These are phyloP conservation scores for Rhabdornis inornatus DNA, from an alignment of 2,113 vertebrate genomes.

Conservation along the genomic window DNA sequence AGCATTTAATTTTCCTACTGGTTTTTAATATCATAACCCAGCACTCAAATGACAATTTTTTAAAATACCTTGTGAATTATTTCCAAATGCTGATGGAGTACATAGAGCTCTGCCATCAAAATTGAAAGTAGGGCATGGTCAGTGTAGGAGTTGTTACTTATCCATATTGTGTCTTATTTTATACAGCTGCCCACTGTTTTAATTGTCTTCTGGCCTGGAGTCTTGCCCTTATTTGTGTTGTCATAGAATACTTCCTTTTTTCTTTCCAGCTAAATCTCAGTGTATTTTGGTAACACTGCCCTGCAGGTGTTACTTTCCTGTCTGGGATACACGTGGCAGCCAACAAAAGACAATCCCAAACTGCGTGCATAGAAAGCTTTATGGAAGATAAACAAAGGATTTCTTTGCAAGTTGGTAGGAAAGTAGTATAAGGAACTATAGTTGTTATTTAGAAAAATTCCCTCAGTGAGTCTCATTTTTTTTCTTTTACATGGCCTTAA, in stretches of 20 bases:
- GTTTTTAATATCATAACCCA: background rate
- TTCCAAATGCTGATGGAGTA: background rate
- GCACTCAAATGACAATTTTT: background rate
- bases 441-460: background rate
- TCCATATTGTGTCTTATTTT: background rate
- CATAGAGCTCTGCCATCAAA: background rate
- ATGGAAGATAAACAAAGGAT: background rate
- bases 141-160: background rate
- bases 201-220: background rate
- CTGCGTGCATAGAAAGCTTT: background rate
- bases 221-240: background rate
- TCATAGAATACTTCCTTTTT: background rate
- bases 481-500: background rate
- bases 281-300: background rate
- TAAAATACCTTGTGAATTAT: background rate
- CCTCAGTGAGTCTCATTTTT: background rate
- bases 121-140: background rate
- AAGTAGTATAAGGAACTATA: background rate
- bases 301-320: background rate
- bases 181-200: background rate
- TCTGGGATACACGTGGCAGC: background rate
- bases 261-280: background rate
- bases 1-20: background rate
- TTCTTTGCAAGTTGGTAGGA: background rate
- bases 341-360: background rate